phyloP scores from a whole-genome alignment of 2,113 vertebrate genomes.

The Echinops telfairi region DNA sequence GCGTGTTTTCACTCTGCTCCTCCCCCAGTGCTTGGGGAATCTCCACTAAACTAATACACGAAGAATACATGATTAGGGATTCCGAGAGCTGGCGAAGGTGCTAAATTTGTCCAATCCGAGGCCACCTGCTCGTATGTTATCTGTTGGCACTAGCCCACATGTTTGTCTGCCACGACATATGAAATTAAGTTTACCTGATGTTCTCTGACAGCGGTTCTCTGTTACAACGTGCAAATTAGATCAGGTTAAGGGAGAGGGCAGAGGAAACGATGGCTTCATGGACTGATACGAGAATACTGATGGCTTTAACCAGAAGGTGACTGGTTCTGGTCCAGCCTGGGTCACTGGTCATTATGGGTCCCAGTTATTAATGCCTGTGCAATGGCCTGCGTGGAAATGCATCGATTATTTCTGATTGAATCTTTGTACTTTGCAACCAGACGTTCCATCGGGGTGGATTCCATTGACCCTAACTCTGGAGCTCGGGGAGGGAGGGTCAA shows the following conservation, averaged over 20 bases:
- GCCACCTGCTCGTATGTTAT: conserved; percentile 72
- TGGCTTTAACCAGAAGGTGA: conserved; percentile 60
- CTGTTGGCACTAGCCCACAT: conserved; percentile 20
- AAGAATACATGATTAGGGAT: neutral
- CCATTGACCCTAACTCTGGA: neutral
- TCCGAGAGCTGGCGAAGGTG: neutral
- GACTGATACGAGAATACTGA: conserved; percentile 50
- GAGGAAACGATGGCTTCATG: conserved; percentile 50
- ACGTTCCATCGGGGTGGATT: neutral
- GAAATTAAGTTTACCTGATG: conserved; percentile 74
- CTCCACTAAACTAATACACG: conserved; percentile 13
- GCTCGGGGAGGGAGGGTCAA: neutral
- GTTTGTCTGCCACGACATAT: conserved; percentile 20
- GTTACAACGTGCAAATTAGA: conserved; percentile 70
- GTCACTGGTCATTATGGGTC: conserved; percentile 42
- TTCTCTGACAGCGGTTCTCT: conserved; percentile 65
- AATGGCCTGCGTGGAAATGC: conserved; percentile 33
- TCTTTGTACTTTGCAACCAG: neutral
- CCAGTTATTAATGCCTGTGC: conserved; percentile 10
- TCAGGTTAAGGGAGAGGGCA: conserved; percentile 72
- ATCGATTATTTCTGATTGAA: conserved; percentile 26
- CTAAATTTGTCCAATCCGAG: conserved; percentile 46
- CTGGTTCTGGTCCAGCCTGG: conserved; percentile 49
- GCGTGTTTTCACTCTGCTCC: neutral
- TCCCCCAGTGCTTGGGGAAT: neutral